Percentiles rank a stretch among this genome's conserved stretches.
Evolutionary conservation across 1,140 invertebrate genomes (phyloP).

Genomic region (Hyles euphorbiae): DNA sequence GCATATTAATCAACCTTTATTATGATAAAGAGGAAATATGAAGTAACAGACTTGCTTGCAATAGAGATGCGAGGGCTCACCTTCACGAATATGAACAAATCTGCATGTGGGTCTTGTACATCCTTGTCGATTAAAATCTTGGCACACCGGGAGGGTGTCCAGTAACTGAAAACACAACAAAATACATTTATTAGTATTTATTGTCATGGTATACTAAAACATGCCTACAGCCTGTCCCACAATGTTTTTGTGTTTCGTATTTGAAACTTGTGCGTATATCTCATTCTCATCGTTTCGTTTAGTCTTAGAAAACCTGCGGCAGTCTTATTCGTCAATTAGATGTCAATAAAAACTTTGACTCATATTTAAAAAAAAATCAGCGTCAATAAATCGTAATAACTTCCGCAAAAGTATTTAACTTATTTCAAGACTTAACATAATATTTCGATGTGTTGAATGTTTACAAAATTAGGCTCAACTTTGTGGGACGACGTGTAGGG

Average conservation of each 20-base stretch:
- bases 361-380: no score
- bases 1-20: no score
- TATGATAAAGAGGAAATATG: no score
- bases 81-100: constrained; percentile 96
- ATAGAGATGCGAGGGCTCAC: constrained; percentile 64
- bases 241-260: constrained; percentile 8
- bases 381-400: no score
- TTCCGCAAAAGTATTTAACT: no score
- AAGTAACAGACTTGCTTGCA: no score
- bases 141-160: constrained; percentile 99
- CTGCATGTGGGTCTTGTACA: constrained; percentile 96
- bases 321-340: no score
- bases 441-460: no score
- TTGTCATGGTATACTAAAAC: constrained; percentile 24
- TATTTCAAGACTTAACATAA: no score
- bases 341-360: no score
- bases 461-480: background rate
- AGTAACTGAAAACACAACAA: constrained; percentile 92
- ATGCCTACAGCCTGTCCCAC: constrained; percentile 22
- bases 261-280: background rate
- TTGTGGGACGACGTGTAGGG: constrained; percentile 14
- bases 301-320: no score
- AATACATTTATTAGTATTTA: constrained; percentile 39
- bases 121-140: constrained; percentile 98
- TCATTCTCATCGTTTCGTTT: background rate